Evolutionary conservation across 2,113 vertebrate genomes (phyloP).

Genomic region (Emydura subglobosa): DNA sequence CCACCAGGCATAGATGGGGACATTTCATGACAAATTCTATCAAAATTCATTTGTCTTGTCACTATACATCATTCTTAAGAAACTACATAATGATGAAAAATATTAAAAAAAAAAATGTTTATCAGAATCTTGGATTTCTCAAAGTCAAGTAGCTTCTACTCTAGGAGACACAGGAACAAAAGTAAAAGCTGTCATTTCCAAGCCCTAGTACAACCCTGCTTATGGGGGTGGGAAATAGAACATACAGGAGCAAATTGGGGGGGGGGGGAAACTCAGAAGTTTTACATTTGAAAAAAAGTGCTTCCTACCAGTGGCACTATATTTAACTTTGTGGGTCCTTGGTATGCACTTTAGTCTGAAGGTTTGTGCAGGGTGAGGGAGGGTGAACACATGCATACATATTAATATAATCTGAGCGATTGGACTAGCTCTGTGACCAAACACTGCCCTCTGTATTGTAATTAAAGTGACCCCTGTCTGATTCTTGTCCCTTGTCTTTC

Average conservation of each 20-base stretch:
- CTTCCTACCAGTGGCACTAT: slow-evolving; percentile 40
- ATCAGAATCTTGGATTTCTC: not conserved
- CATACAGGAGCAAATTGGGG: slow-evolving; percentile 47
- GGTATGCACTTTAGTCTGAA: not conserved
- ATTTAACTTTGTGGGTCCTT: slow-evolving; percentile 35
- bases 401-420: not conserved
- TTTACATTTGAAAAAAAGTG: slow-evolving; percentile 18
- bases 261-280: slow-evolving; percentile 35
- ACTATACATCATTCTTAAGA: slow-evolving; percentile 40
- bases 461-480: not conserved
- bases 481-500: rapidly evolving
- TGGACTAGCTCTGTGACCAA: rapidly evolving
- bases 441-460: rapidly evolving
- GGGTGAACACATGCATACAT: rapidly evolving
- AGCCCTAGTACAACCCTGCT: not conserved
- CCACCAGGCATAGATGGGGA: slow-evolving; percentile 63
- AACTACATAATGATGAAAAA: not conserved
- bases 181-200: slow-evolving; percentile 24
- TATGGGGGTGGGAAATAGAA: slow-evolving; percentile 11
- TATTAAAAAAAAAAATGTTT: not conserved
- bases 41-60: slow-evolving; percentile 65
- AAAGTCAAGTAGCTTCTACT: slow-evolving; percentile 16
- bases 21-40: slow-evolving; percentile 51
- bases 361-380: not conserved
- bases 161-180: not conserved